Evolutionary conservation across 2,113 vertebrate genomes (phyloP).

Genomic region (Gymnobelideus leadbeateri): DNA sequence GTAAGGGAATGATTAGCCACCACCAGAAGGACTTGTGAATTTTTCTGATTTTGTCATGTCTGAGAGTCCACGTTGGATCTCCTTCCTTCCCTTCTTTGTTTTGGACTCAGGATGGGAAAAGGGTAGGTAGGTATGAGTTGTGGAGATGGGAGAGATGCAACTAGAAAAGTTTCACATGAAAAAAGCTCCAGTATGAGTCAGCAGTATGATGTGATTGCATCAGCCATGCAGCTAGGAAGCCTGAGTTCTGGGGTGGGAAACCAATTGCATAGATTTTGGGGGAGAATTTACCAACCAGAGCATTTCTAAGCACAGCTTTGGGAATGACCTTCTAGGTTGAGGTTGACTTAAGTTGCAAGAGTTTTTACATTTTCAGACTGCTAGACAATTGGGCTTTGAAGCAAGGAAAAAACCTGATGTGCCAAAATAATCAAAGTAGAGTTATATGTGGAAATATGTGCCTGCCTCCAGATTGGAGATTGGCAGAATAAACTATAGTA

Average conservation of each 20-base stretch:
- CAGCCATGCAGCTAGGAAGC: background rate
- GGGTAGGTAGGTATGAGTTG: too few relatives aligned
- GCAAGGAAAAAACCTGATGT: too few relatives aligned
- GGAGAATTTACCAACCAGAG: too few relatives aligned
- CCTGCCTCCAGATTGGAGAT: too few relatives aligned
- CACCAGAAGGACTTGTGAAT: background rate
- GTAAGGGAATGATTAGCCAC: background rate
- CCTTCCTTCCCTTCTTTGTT: background rate
- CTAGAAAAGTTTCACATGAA: background rate
- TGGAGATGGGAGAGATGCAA: background rate
- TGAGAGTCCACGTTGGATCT: background rate
- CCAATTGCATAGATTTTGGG: background rate
- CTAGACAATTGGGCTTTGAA: background rate
- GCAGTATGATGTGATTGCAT: background rate
- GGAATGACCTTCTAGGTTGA: background rate
- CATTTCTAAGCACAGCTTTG: background rate
- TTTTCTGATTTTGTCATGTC: too few relatives aligned
- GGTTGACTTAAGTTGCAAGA: background rate
- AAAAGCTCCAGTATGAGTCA: background rate
- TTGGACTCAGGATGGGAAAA: background rate
- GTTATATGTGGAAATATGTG: too few relatives aligned
- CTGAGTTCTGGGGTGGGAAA: background rate
- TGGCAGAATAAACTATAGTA: too few relatives aligned
- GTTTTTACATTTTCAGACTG: background rate
- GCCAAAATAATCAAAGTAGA: too few relatives aligned